Evolutionary conservation across 1,140 invertebrate species (phyloP).

Genomic region (Tetragnatha versicolor): DNA sequence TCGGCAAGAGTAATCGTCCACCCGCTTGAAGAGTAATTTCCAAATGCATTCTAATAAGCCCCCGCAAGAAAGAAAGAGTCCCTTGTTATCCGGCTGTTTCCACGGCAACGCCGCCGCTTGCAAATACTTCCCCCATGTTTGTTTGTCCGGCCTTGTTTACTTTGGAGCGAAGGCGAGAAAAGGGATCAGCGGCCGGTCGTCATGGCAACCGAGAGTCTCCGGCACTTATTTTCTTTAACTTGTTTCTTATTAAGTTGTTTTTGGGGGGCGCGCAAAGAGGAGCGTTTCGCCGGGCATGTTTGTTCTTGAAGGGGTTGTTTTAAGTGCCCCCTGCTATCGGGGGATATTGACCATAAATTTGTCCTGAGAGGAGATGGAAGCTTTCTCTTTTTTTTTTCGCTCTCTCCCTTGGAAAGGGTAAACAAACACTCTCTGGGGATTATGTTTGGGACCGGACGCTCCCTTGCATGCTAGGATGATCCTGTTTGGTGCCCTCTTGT

Average conservation of each 20-base stretch:
- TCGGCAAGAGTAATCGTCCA: too few species aligned
- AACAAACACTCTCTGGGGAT: too few species aligned
- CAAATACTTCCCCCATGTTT: constrained; percentile 26
- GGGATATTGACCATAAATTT: constrained; percentile 37
- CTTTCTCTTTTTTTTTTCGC: neutral
- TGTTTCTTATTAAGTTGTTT: constrained; percentile 54
- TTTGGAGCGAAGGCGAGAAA: constrained; percentile 38
- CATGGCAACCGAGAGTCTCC: constrained; percentile 31
- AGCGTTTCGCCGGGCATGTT: constrained; percentile 25
- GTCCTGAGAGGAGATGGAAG: neutral
- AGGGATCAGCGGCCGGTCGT: constrained; percentile 29
- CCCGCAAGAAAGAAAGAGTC: too few species aligned
- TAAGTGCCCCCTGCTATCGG: constrained; percentile 10
- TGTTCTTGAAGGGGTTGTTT: constrained; percentile 36
- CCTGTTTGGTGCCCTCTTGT: too few species aligned
- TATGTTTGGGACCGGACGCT: too few species aligned
- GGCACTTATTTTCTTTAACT: constrained; percentile 49
- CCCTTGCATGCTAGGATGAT: too few species aligned
- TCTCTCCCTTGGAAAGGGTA: neutral
- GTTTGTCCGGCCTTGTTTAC: constrained; percentile 55
- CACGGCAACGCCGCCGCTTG: constrained; percentile 13
- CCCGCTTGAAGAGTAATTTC: too few species aligned
- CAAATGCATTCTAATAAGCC: too few species aligned
- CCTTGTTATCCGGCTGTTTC: constrained; percentile 40
- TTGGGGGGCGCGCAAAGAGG: constrained; percentile 30